phyloP scores from a whole-genome alignment of 2,113 vertebrate species.

The Albula goreensis region DNA sequence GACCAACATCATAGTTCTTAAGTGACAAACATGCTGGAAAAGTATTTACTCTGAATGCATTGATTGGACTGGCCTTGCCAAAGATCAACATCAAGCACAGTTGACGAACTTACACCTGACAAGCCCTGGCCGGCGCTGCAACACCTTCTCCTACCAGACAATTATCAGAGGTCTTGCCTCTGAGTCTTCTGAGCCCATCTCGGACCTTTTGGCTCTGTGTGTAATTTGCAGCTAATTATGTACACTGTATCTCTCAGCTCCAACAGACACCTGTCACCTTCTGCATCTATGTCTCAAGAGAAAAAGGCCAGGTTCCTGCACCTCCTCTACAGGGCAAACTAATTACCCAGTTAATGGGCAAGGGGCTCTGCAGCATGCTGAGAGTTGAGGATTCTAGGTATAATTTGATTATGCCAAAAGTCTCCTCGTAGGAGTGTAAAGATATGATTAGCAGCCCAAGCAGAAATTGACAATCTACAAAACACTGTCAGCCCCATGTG shows the following conservation, averaged over 20 bases:
- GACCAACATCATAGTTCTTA: neutral
- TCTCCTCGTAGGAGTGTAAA: neutral
- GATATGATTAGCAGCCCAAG: neutral
- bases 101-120: slow-evolving; percentile 20
- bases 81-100: neutral
- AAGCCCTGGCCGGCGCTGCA: neutral
- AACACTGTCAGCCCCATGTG: neutral
- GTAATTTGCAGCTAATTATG: slow-evolving; percentile 3
- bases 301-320: slow-evolving; percentile 2
- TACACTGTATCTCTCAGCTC: slow-evolving; percentile 8
- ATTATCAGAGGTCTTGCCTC: slow-evolving; percentile 13
- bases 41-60: neutral
- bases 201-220: slow-evolving; percentile 18
- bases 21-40: neutral
- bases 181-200: neutral
- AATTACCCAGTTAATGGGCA: neutral
- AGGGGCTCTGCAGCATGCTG: neutral
- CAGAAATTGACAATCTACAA: neutral
- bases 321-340: neutral
- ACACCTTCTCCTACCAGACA: slow-evolving; percentile 9
- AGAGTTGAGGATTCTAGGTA: neutral
- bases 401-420: neutral
- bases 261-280: slow-evolving; percentile 41
- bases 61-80: neutral
- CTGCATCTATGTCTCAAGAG: neutral